Percentiles rank a stretch among this genome's conserved stretches.
Evolutionary conservation across 2,888 invertebrate species (phyloP).

Genomic region (Bellardia pandia): DNA sequence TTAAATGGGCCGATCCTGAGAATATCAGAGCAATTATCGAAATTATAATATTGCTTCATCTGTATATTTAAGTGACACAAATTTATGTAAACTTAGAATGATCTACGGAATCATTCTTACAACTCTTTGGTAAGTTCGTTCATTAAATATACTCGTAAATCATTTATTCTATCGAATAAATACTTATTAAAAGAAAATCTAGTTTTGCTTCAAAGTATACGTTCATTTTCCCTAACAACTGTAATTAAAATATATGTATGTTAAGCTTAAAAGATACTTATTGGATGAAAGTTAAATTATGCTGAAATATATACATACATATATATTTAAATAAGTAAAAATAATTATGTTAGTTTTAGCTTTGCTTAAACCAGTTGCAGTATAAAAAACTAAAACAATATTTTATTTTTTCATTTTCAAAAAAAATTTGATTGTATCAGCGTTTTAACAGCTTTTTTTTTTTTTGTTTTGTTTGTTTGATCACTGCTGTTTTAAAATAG

Average conservation of each 20-base stretch:
- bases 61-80: too few species aligned
- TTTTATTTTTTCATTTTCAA: constrained; percentile 24
- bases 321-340: too few species aligned
- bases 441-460: constrained; percentile 65
- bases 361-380: background rate
- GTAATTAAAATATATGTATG: constrained; percentile 12
- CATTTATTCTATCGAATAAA: too few species aligned
- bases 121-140: too few species aligned
- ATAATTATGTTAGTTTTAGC: background rate
- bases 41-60: too few species aligned
- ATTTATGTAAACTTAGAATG: too few species aligned
- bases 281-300: constrained; percentile 16
- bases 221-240: constrained; percentile 35
- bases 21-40: too few species aligned
- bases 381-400: constrained; percentile 18
- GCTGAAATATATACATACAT: background rate
- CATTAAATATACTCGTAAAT: too few species aligned
- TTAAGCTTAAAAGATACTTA: constrained; percentile 21
- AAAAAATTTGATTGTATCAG: constrained; percentile 64
- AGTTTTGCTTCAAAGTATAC: constrained; percentile 1
- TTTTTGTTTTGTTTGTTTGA: constrained; percentile 23
- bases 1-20: too few species aligned
- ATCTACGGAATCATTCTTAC: too few species aligned
- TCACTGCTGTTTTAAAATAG: constrained; percentile 36
- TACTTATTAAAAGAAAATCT: too few species aligned